These are phyloP conservation scores for Gila robusta DNA, from an alignment of 2,797 vertebrate genomes.

Conservation along the genomic window DNA sequence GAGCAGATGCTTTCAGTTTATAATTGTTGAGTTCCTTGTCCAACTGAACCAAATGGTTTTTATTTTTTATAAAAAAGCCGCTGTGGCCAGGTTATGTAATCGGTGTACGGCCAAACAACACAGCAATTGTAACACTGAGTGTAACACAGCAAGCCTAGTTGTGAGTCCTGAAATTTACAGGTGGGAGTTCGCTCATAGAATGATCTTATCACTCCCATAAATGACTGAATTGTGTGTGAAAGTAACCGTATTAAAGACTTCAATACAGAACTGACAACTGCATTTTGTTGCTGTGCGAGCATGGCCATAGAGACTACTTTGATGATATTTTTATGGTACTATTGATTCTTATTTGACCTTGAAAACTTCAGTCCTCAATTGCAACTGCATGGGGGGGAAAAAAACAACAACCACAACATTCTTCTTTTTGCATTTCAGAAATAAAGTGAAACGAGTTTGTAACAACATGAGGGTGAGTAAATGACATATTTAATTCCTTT, in stretches of 20 bases:
- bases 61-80: not conserved
- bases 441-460: not conserved
- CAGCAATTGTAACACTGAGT: too few species aligned
- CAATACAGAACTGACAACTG: not conserved
- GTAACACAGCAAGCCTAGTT: not conserved
- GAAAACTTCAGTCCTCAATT: not conserved
- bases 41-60: not conserved
- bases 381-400: not conserved
- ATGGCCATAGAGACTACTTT: not conserved
- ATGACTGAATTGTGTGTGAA: not conserved
- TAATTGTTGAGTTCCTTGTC: not conserved
- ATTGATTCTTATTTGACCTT: not conserved
- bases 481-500: not conserved
- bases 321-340: not conserved
- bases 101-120: not conserved
- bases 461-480: not conserved
- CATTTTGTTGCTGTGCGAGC: not conserved
- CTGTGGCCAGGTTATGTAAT: not conserved
- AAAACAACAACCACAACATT: not conserved
- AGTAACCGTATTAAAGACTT: not conserved
- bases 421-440: not conserved
- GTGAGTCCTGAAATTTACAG: not conserved
- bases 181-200: not conserved
- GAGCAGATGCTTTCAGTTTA: not conserved
- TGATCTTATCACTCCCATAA: not conserved